Base-by-base conservation (phyloP, 2,797 vertebrate genomes). In the Chelidonichthys spinosus region DNA sequence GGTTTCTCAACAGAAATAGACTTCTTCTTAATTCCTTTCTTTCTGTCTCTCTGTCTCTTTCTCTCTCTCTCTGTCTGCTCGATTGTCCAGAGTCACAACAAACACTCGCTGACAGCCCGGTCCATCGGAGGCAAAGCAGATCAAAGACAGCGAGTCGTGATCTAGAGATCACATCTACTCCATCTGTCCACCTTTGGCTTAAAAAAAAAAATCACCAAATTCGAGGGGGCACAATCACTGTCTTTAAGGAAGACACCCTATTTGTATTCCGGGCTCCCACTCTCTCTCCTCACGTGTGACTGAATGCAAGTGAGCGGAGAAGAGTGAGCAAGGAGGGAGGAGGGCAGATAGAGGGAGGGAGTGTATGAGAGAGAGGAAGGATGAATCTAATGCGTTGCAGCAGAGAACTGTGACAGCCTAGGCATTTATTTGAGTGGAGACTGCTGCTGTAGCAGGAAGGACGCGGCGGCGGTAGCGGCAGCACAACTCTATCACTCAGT, bases 231-330 rank as follows among this genome's bases (percentile, higher is more conserved):
- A 95, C 94, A 95, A 94, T 92, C 90, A 81, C 58, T 25, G 79
- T 93, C 90, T 93, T 95, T 95, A 93, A 95, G 89, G 80, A 85
- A 88, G 84, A 88, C 76, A 87, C 76, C 92, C 89, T 85, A 94
- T 95, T 94, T 94, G 93, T 94, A 95, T 95, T 94, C 94, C 39
- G 69, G 82, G 85, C 88, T 92, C 82, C 76, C 79, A 68, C 87
- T 81, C 79, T 85, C 85, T 90, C 88, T 94, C 82, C 86, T 93
- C 89, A 90, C 85, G 78, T 94, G 92, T 93, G 92, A 87, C 91
- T 90, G 91, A 92, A 91, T 74, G 75, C 89, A 90, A 94, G 90
- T 85, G 89, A 92, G 89, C 62, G 87, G 86, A 90, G 66, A 82
- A 87, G 89, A 93, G 86, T 69, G 81, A 90, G 87, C 69, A 80